Base-by-base conservation (phyloP, 2,797 vertebrate species). In the Champsocephalus esox region DNA sequence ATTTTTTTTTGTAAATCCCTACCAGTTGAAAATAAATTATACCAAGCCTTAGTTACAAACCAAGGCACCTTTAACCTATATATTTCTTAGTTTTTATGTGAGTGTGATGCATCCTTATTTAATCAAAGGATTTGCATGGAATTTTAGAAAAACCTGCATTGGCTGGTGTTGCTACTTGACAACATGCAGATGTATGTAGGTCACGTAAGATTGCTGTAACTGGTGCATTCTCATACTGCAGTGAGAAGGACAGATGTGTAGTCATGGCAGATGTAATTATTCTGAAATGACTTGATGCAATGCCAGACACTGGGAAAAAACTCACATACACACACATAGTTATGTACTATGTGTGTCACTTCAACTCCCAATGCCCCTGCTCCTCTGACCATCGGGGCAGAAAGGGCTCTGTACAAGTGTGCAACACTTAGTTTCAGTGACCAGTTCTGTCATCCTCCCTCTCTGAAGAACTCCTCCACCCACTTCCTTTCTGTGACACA, bases 201-300 rank as follows among this genome's bases (percentile, higher is more conserved):
- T 88, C 88, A 87, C 66, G 41, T 34, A 9, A 16, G 60, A 21
- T 54, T 73, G 34, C n/a, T 59, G 45, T 70, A 75, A 71, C 43
- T 32, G 61, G 82, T n/a, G 49, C 69, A 57, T 50, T 58, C 34
- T 73, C 57, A 46, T 51, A 50, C 82, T 81, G 44, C 59, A 49
- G 77, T 73, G 66, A 62, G 71, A 49, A 60, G 65, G 66, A 79
- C 85, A 89, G 82, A 88, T 92, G 85, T 86, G 83, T 38, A 52
- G 59, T 85, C 75, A 87, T 0, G 12, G 63, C 80, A 86, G 87
- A 92, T 89, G 80, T 82, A 65, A 68, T 87, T 60, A 66, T 13
- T 76, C 66, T 87, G 46, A 57, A 74, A 65, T 56, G 68, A 79
- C 60, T 68, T 76, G 80, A 75, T 75, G 38, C 69, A 70, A 41